Evolutionary conservation across 2,888 invertebrate species (phyloP), one percentile per base, ranked within the genome.

Genomic region (Melipona bicolor): DNA sequence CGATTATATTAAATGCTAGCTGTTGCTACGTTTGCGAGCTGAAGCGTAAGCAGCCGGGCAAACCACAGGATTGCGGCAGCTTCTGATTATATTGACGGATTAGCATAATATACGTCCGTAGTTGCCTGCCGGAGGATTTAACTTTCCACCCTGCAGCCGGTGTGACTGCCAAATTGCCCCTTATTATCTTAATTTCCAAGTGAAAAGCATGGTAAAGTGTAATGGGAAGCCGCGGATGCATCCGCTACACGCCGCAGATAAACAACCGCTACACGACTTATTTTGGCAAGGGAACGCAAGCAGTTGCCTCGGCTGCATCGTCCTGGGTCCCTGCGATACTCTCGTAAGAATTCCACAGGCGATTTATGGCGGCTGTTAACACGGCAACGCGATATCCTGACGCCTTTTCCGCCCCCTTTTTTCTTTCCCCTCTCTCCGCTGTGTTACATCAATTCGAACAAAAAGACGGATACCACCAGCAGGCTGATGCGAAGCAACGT

Each of bases 71-170:
- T 84, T 43, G 64, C 36, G 77, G 76, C 59, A 11, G 81, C 68
- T 78, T 62, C 73, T 81, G 68, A 87, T 85, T 88, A 85, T 72
- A 85, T 82, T 80, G 73, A 75, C 79, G 77, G 73, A 87, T 87
- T 82, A 82, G 78, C 77, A 64, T 87, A 85, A 80, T 84, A 77
- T 62, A 83, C 73, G 50, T 75, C 65, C 54, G 67, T 68, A 65
- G 67, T 70, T 80, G 32, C 71, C 77, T 27, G 54, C 71, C 62
- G 65, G 77, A 84, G 83, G 79, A 81, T 87, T 87, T 81, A 62
- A 78, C 68, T 87, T 83, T 59, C 65, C 61, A n/a, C 32, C 24
- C 59, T 67, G 67, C 50, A 67, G 77, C 78, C 75, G 61, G 54
- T 2, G 67, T 50, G 81, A 85, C 77, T 69, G 79, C 81, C 75